These are phyloP conservation scores for Ennomos erosarius DNA, from an alignment of 2,888 invertebrate species.

Conservation along the genomic window DNA sequence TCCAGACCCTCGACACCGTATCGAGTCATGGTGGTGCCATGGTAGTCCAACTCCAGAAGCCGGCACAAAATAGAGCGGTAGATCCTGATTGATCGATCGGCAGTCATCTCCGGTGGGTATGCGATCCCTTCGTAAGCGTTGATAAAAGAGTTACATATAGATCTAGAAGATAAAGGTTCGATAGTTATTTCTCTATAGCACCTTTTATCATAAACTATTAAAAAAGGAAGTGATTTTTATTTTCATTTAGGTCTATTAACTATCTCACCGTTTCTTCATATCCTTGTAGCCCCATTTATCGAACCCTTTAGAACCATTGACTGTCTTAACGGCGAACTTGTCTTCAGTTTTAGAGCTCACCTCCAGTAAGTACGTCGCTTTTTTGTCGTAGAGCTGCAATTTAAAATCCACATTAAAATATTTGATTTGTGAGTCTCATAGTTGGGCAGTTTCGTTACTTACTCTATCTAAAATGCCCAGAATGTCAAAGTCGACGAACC, in stretches of 20 bases:
- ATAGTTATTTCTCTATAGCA: too few species aligned
- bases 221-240: too few species aligned
- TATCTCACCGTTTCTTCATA: conserved; percentile 52
- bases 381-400: conserved; percentile 62
- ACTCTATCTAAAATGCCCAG: conserved; percentile 93
- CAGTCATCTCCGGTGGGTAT: conserved; percentile 86
- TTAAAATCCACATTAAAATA: neutral
- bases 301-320: conserved; percentile 57
- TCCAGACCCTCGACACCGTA: conserved; percentile 85
- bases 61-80: conserved; percentile 92
- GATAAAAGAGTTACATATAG: conserved; percentile 87
- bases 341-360: conserved; percentile 49
- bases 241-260: too few species aligned
- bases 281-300: conserved; percentile 54
- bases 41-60: conserved; percentile 79
- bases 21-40: conserved; percentile 42
- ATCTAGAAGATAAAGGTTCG: conserved; percentile 55
- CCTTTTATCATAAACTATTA: too few species aligned
- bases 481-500: conserved; percentile 88
- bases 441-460: conserved; percentile 18
- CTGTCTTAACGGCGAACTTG: conserved; percentile 61
- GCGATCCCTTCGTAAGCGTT: conserved; percentile 90
- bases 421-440: neutral
- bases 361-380: conserved; percentile 45
- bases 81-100: conserved; percentile 82